Base-by-base conservation (phyloP, 2,797 vertebrate genomes). In the Thripadectes ignobilis region DNA sequence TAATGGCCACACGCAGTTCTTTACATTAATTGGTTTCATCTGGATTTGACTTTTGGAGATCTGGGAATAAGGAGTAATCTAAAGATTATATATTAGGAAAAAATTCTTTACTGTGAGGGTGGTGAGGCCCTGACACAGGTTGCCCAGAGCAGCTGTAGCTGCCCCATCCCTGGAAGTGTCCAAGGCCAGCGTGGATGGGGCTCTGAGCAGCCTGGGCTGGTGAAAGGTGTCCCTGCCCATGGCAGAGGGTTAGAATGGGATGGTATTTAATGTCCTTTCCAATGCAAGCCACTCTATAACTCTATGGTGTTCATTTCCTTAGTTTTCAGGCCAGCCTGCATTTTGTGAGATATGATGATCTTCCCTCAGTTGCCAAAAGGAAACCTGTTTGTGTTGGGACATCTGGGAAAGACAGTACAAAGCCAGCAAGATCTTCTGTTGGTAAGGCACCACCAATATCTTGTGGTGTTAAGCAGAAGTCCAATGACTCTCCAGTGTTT, bases 341-440 rank as follows among this genome's bases (percentile, higher is more conserved):
- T 48, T 55, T 79, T 3, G 0, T 61, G 55, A 66, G 36, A 43
- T 20, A 38, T 0, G 2, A 23, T 32, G 46, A 19, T 55, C 30
- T 59, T 62, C 27, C 17, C 55, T 90, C 24, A 22, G 45, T 41
- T 63, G 38, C 38, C 59, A 14, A 45, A 81, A 73, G 19, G 21
- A 34, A 76, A 59, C 10, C 4, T 66, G 18, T 61, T 63, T 66
- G 29, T 24, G 24, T 84, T 84, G 65, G 66, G 63, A 39, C 23
- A n/a, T 38, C 29, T 71, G 41, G 72, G 16, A 39, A 76, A 62
- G 71, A 66, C 4, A 19, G 55, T 9, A 10, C 5, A 76, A 63
- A 89, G 32, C 57, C 74, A 92, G n/a, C 13, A 76, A 87, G 46
- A 43, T 54, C 30, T 86, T 36, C 15, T 6, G 0, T 13, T 73